Conservation (phyloP, 2,888 invertebrate genomes). For the Liopterus haemorrhoidalis region DNA sequence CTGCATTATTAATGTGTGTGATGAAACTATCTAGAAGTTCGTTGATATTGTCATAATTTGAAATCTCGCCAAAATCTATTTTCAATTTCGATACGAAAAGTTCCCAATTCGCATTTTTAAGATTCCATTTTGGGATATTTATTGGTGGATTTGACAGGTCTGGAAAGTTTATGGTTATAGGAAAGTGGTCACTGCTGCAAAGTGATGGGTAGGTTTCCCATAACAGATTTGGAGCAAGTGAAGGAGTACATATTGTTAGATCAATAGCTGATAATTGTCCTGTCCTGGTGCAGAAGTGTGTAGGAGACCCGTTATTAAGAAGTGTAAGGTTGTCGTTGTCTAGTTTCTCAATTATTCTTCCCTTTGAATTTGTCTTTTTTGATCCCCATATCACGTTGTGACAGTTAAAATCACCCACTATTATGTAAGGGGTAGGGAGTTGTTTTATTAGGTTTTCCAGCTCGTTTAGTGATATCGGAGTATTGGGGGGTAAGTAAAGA, state of each 20-base stretch:
- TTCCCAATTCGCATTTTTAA: neutral
- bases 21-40: neutral
- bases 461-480: conserved; percentile 1
- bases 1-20: neutral
- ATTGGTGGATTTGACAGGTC: no score
- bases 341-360: conserved; percentile 26
- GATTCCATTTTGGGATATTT: conserved; percentile 5
- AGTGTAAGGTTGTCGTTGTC: conserved; percentile 23
- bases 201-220: conserved; percentile 13
- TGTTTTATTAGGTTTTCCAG: conserved; percentile 25
- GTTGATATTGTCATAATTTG: neutral
- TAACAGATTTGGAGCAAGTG: conserved; percentile 11
- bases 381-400: conserved; percentile 29
- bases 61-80: no score
- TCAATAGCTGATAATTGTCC: conserved; percentile 25
- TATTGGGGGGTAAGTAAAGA: conserved; percentile 22
- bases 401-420: conserved; percentile 33
- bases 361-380: conserved; percentile 21
- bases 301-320: conserved; percentile 17
- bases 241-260: conserved; percentile 19
- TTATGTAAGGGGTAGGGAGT: conserved; percentile 31
- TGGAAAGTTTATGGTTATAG: conserved; percentile 12
- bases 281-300: conserved; percentile 25
- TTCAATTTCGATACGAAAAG: neutral
- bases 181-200: conserved; percentile 28